Percentiles rank a stretch among this genome's conserved stretches.
Conservation (phyloP, 2,888 invertebrate species). For the Poecilus cupreus region DNA sequence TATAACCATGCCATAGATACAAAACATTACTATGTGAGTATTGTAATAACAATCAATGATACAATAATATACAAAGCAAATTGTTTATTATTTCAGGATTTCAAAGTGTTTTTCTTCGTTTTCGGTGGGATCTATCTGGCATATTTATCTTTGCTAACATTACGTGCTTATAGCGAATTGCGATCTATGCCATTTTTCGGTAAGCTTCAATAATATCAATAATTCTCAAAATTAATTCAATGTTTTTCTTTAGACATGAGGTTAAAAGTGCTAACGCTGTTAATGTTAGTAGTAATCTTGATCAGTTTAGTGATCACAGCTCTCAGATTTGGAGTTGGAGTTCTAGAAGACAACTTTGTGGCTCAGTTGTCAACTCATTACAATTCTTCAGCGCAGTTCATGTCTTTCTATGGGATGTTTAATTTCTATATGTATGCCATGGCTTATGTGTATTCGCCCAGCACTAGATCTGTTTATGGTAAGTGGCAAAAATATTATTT, state of each 20-base stretch:
- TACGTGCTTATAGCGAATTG: slow-evolving; percentile 94
- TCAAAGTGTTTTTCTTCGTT: slow-evolving; percentile 93
- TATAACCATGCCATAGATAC: slow-evolving; percentile 92
- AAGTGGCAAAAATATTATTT: slow-evolving; percentile 70
- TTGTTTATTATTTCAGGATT: slow-evolving; percentile 78
- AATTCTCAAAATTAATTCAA: no score
- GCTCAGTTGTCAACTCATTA: slow-evolving; percentile 91
- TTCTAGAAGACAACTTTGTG: slow-evolving; percentile 95
- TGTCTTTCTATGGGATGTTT: slow-evolving; percentile 94
- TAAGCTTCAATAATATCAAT: slow-evolving; percentile 77
- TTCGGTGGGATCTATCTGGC: slow-evolving; percentile 89
- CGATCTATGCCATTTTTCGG: slow-evolving; percentile 98
- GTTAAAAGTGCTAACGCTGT: slow-evolving; percentile 90
- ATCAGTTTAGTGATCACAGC: slow-evolving; percentile 85
- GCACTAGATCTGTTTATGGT: slow-evolving; percentile 88
- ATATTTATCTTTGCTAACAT: slow-evolving; percentile 87
- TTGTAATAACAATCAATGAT: no score
- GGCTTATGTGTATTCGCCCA: slow-evolving; percentile 96
- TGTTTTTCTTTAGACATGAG: slow-evolving; percentile 82
- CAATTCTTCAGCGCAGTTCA: slow-evolving; percentile 94
- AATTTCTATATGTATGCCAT: slow-evolving; percentile 96
- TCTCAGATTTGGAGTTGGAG: slow-evolving; percentile 90
- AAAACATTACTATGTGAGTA: slow-evolving; percentile 86
- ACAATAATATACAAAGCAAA: no score
- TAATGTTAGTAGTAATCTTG: slow-evolving; percentile 87